Conservation (phyloP, 2,797 vertebrate species). For the Anableps anableps region DNA sequence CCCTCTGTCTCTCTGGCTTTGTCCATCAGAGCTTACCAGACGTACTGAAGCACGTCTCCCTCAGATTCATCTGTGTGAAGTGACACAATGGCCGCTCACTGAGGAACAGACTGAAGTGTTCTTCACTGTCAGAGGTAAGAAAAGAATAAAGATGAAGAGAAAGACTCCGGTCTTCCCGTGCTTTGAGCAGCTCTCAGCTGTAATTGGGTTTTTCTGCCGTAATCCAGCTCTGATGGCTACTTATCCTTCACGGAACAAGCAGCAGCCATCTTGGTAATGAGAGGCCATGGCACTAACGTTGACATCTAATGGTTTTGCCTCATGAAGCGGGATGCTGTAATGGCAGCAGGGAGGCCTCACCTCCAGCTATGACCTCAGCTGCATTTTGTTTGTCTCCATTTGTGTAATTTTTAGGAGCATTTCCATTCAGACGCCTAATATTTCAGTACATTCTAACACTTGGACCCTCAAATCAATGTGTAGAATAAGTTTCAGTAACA, state of each 20-base stretch:
- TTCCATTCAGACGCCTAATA: neutral
- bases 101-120: neutral
- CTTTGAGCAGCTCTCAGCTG: constrained; percentile 31
- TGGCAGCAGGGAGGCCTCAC: constrained; percentile 38
- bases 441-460: neutral
- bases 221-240: constrained; percentile 57
- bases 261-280: constrained; percentile 63
- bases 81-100: neutral
- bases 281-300: constrained; percentile 36
- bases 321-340: constrained; percentile 44
- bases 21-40: neutral
- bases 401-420: neutral
- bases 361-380: constrained; percentile 22
- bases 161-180: neutral
- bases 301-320: constrained; percentile 43
- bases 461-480: neutral
- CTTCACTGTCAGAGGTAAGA: constrained; percentile 15
- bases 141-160: neutral
- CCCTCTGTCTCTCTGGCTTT: neutral
- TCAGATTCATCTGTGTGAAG: constrained; percentile 14
- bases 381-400: neutral
- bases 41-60: neutral
- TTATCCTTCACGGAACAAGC: constrained; percentile 65
- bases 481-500: constrained; percentile 9
- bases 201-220: constrained; percentile 57